Evolutionary conservation across 2,797 vertebrate species (phyloP).

Genomic region (Choloepus didactylus): DNA sequence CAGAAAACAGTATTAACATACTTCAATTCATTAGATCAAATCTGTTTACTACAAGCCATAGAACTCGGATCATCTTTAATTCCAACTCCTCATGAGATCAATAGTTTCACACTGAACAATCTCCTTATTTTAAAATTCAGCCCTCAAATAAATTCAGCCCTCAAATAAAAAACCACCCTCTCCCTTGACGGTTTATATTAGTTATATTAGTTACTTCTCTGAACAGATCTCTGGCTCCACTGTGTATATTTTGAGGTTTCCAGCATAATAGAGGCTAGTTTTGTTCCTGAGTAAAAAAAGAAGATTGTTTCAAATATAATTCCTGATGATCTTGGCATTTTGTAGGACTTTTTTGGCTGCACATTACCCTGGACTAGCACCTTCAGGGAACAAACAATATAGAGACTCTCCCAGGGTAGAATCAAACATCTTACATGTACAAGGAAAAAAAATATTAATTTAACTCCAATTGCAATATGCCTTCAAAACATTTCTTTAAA

Average conservation of each 20-base stretch:
- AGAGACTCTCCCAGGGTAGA: background rate
- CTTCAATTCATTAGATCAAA: constrained; percentile 16
- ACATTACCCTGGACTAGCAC: background rate
- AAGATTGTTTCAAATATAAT: background rate
- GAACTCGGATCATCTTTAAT: constrained; percentile 27
- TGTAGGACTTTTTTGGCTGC: background rate
- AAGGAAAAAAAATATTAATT: constrained; percentile 26
- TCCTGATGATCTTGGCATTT: background rate
- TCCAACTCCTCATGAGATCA: background rate
- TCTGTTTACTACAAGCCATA: background rate
- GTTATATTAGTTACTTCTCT: constrained; percentile 1
- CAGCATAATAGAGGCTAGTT: constrained; percentile 1
- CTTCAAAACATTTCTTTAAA: constrained; percentile 46
- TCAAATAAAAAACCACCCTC: background rate
- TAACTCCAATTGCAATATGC: background rate
- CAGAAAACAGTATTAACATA: background rate
- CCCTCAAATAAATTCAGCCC: background rate
- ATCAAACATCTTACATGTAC: background rate
- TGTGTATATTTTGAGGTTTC: background rate
- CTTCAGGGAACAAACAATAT: background rate
- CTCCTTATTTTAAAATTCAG: background rate
- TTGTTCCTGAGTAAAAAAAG: constrained; percentile 19
- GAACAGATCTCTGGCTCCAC: background rate
- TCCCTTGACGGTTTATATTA: background rate
- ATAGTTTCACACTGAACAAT: constrained; percentile 24